phyloP scores from a whole-genome alignment of 1,140 invertebrate genomes.

The Macrocentrus cingulum region DNA sequence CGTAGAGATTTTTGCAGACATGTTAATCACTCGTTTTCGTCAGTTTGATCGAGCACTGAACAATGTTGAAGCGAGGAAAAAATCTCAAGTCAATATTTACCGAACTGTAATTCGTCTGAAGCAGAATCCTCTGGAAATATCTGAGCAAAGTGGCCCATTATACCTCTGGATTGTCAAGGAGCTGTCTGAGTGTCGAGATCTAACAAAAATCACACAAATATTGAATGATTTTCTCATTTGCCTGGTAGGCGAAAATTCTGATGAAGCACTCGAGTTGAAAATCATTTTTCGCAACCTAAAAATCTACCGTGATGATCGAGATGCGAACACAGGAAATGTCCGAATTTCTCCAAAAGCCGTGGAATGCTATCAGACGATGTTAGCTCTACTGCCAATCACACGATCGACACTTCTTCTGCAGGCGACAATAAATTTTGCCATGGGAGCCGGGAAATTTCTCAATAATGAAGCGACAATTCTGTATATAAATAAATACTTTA shows the following conservation, averaged over 20 bases:
- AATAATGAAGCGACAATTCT: conserved; percentile 37
- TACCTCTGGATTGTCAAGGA: conserved; percentile 45
- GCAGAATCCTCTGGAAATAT: conserved; percentile 34
- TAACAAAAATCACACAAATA: conserved; percentile 41
- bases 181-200: conserved; percentile 23
- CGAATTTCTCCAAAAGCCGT: conserved; percentile 32
- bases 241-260: conserved; percentile 32
- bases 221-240: conserved; percentile 47
- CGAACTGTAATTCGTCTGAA: conserved; percentile 37
- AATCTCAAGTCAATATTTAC: conserved; percentile 46
- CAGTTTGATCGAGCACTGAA: conserved; percentile 30
- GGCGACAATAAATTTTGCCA: conserved; percentile 37
- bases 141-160: conserved; percentile 24
- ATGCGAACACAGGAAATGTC: conserved; percentile 6
- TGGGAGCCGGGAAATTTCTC: conserved; percentile 38
- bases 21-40: conserved; percentile 36
- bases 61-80: conserved; percentile 33
- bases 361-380: conserved; percentile 43
- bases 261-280: conserved; percentile 32
- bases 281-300: conserved; percentile 32
- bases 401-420: conserved; percentile 44
- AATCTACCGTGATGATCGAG: conserved; percentile 17
- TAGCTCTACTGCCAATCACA: conserved; percentile 41
- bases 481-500: conserved; percentile 39
- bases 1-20: conserved; percentile 31